A percentile compares a stretch with the other conserved stretches of the same genome.
Evolutionary conservation across 2,888 invertebrate species (phyloP).

Genomic region (Anticlea derivata): DNA sequence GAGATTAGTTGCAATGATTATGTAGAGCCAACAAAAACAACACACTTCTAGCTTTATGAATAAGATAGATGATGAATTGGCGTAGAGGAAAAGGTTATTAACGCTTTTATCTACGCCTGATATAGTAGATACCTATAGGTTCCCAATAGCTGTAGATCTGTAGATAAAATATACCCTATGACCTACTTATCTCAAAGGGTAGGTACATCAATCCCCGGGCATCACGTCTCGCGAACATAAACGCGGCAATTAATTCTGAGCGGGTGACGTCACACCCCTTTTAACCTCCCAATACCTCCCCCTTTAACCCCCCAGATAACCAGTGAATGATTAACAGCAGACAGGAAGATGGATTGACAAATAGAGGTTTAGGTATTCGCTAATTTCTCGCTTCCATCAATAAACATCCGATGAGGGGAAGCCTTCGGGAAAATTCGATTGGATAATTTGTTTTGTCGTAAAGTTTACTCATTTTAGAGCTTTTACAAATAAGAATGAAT

Average conservation of each 20-base stretch:
- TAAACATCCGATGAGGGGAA: constrained; percentile 62
- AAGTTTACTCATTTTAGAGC: constrained; percentile 4
- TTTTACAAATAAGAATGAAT: not conserved
- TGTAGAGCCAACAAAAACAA: too few species aligned
- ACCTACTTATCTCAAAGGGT: constrained; percentile 21
- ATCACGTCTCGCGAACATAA: constrained; percentile 68
- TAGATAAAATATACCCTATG: constrained; percentile 6
- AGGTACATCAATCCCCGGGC: constrained; percentile 55
- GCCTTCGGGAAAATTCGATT: constrained; percentile 36
- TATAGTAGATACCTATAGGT: not conserved
- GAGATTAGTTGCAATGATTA: too few species aligned
- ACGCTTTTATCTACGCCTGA: too few species aligned
- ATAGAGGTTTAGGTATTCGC: constrained; percentile 82
- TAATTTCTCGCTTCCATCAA: constrained; percentile 76
- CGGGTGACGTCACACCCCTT: constrained; percentile 66
- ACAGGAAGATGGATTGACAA: constrained; percentile 82
- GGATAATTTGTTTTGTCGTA: constrained; percentile 24
- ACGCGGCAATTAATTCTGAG: constrained; percentile 78
- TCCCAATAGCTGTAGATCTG: not conserved
- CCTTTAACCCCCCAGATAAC: constrained; percentile 59
- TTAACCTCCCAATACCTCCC: constrained; percentile 33
- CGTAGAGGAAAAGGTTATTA: too few species aligned
- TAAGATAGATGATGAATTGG: too few species aligned
- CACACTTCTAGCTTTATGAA: too few species aligned
- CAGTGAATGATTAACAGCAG: constrained; percentile 79